These are phyloP conservation scores for Rhyacophila evoluta DNA, from an alignment of 2,888 invertebrate genomes.

Conservation along the genomic window DNA sequence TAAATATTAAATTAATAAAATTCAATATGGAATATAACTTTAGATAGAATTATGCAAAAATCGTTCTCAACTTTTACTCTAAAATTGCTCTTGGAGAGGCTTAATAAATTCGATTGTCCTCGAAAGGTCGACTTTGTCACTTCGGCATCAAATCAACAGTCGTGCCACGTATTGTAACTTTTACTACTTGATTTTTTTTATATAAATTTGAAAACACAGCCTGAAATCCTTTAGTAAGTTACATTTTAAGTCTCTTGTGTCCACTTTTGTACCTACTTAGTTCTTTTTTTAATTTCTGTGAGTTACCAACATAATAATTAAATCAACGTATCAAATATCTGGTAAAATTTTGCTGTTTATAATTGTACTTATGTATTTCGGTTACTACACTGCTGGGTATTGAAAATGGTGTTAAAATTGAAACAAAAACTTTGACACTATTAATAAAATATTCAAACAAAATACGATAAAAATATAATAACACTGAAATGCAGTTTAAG, in stretches of 20 bases:
- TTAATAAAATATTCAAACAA: no score
- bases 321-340: no score
- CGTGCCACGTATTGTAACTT: background rate
- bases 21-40: background rate
- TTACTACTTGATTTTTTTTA: conserved; percentile 12
- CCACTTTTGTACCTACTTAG: no score
- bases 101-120: conserved; percentile 15
- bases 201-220: conserved; percentile 10
- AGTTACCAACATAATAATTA: no score
- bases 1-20: background rate
- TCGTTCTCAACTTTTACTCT: background rate
- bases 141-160: background rate
- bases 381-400: no score
- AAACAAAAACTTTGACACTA: no score
- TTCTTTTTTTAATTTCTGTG: no score
- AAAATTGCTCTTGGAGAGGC: background rate
- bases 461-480: no score
- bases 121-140: background rate
- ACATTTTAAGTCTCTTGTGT: background rate
- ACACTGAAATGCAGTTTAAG: no score
- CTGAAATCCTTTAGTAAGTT: background rate
- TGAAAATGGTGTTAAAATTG: no score
- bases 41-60: background rate
- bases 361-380: no score
- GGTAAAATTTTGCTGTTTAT: no score